phyloP scores from a whole-genome alignment of 1,140 invertebrate genomes.

The Brachionus calyciflorus region DNA sequence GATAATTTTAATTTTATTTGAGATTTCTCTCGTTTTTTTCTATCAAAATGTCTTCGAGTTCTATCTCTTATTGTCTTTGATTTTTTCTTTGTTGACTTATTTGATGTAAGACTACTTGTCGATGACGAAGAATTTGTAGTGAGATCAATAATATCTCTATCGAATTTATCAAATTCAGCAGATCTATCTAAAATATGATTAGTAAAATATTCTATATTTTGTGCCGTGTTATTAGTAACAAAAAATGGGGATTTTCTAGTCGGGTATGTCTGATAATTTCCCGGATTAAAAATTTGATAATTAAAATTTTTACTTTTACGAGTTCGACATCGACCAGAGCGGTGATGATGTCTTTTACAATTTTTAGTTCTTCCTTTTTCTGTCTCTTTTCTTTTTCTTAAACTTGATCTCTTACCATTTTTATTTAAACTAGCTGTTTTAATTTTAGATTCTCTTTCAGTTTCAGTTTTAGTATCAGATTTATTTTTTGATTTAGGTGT shows the following conservation, averaged over 20 bases:
- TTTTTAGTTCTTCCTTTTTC: background rate
- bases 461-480: background rate
- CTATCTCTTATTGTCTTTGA: background rate
- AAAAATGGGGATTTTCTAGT: slow-evolving; percentile 19
- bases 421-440: no score
- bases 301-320: slow-evolving; percentile 2
- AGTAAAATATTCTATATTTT: slow-evolving; percentile 28
- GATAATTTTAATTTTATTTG: no score
- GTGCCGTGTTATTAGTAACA: slow-evolving; percentile 16
- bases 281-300: background rate
- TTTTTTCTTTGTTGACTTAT: background rate
- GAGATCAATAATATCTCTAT: slow-evolving; percentile 26
- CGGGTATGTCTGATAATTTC: slow-evolving; percentile 7
- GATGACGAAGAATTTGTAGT: slow-evolving; percentile 10
- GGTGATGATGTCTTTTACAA: background rate
- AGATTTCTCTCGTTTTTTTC: background rate
- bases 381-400: background rate
- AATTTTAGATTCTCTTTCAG: no score
- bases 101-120: background rate
- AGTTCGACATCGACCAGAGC: background rate
- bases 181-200: slow-evolving; percentile 18
- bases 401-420: background rate
- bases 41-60: slow-evolving; percentile 20
- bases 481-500: slow-evolving; percentile 1
- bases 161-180: background rate